phyloP scores from a whole-genome alignment of 2,113 vertebrate species.

The Ophthalmolycus amberensis region DNA sequence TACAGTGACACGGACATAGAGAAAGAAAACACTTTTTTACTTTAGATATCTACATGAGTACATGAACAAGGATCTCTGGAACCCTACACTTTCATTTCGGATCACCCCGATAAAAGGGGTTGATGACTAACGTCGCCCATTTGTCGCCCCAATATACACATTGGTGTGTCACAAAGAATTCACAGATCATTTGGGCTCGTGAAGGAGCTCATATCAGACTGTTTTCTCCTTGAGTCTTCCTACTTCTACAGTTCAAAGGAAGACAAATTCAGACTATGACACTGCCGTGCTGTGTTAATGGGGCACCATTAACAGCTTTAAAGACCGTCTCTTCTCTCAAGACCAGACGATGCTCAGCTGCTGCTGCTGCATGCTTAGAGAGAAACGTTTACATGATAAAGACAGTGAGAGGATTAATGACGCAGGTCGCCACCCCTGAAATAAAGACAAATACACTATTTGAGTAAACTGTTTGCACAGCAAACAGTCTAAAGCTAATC shows the following conservation, averaged over 20 bases:
- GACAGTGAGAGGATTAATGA: slow-evolving; percentile 62
- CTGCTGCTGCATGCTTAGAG: slow-evolving; percentile 11
- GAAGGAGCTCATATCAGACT: background rate
- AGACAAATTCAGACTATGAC: slow-evolving; percentile 19
- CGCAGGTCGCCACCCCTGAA: slow-evolving; percentile 46
- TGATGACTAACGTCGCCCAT: background rate
- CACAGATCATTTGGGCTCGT: background rate
- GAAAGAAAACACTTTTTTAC: background rate
- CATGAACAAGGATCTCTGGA: background rate
- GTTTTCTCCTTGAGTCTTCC: background rate
- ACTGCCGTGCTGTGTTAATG: slow-evolving; percentile 53
- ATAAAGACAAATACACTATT: slow-evolving; percentile 64
- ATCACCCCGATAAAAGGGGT: background rate
- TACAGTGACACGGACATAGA: background rate
- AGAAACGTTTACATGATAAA: slow-evolving; percentile 70
- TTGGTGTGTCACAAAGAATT: background rate
- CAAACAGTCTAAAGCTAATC: slow-evolving; percentile 60
- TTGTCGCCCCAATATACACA: background rate
- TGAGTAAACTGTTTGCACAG: slow-evolving; percentile 56
- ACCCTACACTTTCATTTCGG: background rate
- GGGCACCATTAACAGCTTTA: slow-evolving; percentile 32
- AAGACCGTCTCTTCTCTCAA: slow-evolving; percentile 23
- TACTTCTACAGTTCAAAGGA: slow-evolving; percentile 54
- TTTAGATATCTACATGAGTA: background rate
- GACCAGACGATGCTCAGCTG: slow-evolving; percentile 59